These are phyloP conservation scores for Branchinecta lindahli DNA, from an alignment of 1,140 invertebrate species.

Conservation along the genomic window DNA sequence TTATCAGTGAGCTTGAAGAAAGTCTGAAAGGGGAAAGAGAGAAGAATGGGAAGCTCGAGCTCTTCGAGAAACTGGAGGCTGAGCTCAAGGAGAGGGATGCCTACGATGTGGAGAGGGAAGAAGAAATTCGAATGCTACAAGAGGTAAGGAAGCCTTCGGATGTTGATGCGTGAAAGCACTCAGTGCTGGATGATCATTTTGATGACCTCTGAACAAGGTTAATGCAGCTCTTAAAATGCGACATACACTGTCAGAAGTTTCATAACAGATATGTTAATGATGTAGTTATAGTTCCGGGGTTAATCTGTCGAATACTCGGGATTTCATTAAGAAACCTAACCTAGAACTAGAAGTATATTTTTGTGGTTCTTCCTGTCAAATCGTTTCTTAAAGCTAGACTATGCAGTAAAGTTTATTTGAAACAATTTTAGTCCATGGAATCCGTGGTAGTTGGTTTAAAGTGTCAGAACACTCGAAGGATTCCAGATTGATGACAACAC, in stretches of 20 bases:
- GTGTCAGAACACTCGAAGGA: too few species aligned
- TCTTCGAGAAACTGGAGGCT: slow-evolving; percentile 28
- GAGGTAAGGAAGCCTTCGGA: slow-evolving; percentile 27
- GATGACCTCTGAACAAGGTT: neutral
- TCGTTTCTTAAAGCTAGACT: too few species aligned
- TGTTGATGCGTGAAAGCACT: neutral
- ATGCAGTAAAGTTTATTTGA: too few species aligned
- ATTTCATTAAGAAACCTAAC: too few species aligned
- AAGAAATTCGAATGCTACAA: slow-evolving; percentile 36
- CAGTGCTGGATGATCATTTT: neutral
- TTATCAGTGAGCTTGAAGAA: slow-evolving; percentile 21
- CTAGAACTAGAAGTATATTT: too few species aligned
- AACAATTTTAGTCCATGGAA: too few species aligned
- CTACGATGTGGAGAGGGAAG: slow-evolving; percentile 32
- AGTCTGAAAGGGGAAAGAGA: slow-evolving; percentile 25
- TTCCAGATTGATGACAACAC: too few species aligned
- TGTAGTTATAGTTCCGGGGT: too few species aligned
- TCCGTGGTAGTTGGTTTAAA: too few species aligned
- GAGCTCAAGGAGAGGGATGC: slow-evolving; percentile 29
- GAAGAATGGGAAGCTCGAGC: slow-evolving; percentile 31
- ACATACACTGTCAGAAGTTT: neutral
- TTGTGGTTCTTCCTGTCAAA: too few species aligned
- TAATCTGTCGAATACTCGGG: too few species aligned
- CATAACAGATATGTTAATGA: slow-evolving; percentile 6
- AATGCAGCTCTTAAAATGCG: neutral